These are phyloP conservation scores for Thamnophis sirtalis DNA, from an alignment of 2,113 vertebrate species.

Conservation along the genomic window DNA sequence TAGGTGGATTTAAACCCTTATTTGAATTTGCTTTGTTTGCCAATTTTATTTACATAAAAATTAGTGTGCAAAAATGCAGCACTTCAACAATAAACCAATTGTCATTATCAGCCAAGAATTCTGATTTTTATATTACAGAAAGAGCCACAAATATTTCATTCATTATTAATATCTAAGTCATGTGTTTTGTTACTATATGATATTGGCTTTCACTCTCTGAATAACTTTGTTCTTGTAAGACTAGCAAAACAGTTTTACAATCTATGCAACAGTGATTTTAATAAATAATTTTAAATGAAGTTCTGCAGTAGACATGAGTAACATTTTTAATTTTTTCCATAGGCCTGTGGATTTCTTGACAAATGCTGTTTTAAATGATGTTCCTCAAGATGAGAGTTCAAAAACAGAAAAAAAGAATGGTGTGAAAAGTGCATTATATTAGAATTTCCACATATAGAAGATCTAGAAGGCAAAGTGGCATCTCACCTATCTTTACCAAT, in stretches of 20 bases:
- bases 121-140: neutral
- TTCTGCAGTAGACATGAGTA: neutral
- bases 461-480: neutral
- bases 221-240: neutral
- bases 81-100: neutral
- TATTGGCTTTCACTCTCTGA: neutral
- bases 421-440: neutral
- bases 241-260: neutral
- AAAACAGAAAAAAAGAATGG: neutral
- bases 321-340: neutral
- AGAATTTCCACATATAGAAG: neutral
- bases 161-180: neutral
- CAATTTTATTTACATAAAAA: neutral
- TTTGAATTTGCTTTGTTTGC: neutral
- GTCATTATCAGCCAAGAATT: neutral
- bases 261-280: neutral
- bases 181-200: neutral
- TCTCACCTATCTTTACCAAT: neutral
- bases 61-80: neutral
- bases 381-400: neutral
- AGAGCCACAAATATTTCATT: neutral
- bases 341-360: neutral
- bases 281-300: conserved; percentile 2
- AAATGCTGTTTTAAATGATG: neutral
- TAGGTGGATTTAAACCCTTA: neutral